Percentiles rank a stretch among this genome's conserved stretches.
phyloP scores from a whole-genome alignment of 1,140 invertebrate genomes.

The Samia ricini region DNA sequence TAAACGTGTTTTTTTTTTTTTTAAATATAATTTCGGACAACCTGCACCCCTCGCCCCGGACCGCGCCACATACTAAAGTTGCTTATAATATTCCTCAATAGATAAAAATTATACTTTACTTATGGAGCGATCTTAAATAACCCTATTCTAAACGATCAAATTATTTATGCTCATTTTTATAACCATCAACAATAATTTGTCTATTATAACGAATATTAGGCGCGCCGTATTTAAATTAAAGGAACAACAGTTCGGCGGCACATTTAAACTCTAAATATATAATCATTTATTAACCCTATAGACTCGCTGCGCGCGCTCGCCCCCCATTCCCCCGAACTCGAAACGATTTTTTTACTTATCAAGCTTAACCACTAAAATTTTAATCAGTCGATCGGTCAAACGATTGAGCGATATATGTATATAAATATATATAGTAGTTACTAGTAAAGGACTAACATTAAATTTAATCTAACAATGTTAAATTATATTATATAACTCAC shows the following conservation, averaged over 20 bases:
- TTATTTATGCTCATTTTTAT: slow-evolving; percentile 61
- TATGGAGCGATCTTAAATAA: slow-evolving; percentile 76
- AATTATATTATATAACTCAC: slow-evolving; percentile 75
- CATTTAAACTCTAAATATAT: slow-evolving; percentile 49
- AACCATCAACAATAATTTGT: slow-evolving; percentile 61
- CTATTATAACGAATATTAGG: slow-evolving; percentile 70
- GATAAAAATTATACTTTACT: slow-evolving; percentile 73
- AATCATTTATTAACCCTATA: slow-evolving; percentile 47
- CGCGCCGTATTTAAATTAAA: slow-evolving; percentile 49
- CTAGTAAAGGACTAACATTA: slow-evolving; percentile 77
- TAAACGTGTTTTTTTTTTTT: slow-evolving; percentile 56
- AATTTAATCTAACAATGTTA: slow-evolving; percentile 77
- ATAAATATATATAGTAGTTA: too few species aligned
- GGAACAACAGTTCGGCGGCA: slow-evolving; percentile 38
- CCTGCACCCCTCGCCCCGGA: slow-evolving; percentile 38
- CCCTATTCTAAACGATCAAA: slow-evolving; percentile 74
- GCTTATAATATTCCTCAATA: slow-evolving; percentile 63
- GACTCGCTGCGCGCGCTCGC: slow-evolving; percentile 37
- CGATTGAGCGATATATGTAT: slow-evolving; percentile 76
- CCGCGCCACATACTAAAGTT: slow-evolving; percentile 60
- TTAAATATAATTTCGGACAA: slow-evolving; percentile 55
- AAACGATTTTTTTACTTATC: slow-evolving; percentile 59
- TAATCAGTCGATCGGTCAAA: slow-evolving; percentile 78
- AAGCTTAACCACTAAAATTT: slow-evolving; percentile 77
- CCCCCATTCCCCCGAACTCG: slow-evolving; percentile 29